Evolutionary conservation across 2,888 invertebrate genomes (phyloP).

Genomic region (Nematopogon swammerdamellus): DNA sequence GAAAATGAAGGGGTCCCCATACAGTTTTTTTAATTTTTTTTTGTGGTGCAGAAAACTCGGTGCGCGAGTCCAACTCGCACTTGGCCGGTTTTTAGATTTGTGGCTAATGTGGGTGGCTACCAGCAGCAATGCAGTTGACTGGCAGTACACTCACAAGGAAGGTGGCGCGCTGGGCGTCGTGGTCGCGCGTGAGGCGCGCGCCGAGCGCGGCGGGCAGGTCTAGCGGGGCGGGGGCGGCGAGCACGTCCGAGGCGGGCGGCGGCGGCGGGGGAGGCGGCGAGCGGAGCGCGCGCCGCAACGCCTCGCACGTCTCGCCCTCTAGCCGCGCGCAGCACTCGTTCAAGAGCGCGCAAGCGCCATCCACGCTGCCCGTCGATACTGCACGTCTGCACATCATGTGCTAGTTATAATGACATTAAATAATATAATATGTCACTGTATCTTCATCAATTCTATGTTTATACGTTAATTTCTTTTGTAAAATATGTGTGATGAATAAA

Average conservation of each 20-base stretch:
- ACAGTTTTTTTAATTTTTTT: no score
- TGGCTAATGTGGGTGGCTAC: no score
- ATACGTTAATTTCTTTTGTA: no score
- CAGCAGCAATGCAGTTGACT: no score
- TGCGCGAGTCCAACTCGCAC: no score
- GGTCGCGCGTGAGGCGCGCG: slow-evolving; percentile 72
- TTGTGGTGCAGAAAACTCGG: no score
- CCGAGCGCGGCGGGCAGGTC: slow-evolving; percentile 62
- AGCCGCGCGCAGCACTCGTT: slow-evolving; percentile 88
- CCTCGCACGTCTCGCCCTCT: slow-evolving; percentile 78
- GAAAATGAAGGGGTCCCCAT: no score
- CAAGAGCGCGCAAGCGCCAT: slow-evolving; percentile 94
- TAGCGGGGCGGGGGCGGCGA: slow-evolving; percentile 46
- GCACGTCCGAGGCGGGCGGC: slow-evolving; percentile 46
- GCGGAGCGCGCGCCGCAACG: slow-evolving; percentile 69
- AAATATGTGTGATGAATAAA: no score
- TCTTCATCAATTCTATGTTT: no score
- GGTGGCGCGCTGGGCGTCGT: slow-evolving; percentile 71
- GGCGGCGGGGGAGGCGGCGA: slow-evolving; percentile 29
- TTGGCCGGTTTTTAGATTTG: no score
- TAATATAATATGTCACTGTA: slow-evolving; percentile 3
- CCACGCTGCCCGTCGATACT: slow-evolving; percentile 87
- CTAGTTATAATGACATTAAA: slow-evolving; percentile 1
- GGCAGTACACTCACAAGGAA: slow-evolving; percentile 68
- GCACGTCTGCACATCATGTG: slow-evolving; percentile 62